Evolutionary conservation across 2,888 invertebrate species (phyloP).

Genomic region (Ctena decussata): DNA sequence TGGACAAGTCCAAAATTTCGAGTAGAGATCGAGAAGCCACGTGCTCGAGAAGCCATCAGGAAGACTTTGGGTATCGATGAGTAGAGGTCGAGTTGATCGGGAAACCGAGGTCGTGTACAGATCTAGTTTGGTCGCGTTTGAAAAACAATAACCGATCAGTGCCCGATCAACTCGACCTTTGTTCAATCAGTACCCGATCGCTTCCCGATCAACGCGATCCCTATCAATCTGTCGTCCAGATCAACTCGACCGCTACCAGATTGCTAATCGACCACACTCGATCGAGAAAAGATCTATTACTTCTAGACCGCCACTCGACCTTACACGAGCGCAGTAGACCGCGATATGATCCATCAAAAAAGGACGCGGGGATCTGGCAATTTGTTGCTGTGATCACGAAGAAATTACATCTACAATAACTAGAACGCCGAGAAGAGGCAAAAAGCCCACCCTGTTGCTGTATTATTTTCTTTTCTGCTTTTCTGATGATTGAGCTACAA

Average conservation of each 20-base stretch:
- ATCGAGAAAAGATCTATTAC: too few species aligned
- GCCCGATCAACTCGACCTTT: neutral
- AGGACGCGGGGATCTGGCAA: too few species aligned
- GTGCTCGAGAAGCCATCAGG: neutral
- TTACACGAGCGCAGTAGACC: too few species aligned
- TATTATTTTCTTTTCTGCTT: too few species aligned
- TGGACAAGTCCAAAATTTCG: neutral
- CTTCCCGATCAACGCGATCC: neutral
- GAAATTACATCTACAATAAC: too few species aligned
- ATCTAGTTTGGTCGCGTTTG: neutral
- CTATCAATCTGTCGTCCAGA: neutral
- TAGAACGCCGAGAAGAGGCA: neutral
- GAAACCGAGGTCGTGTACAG: neutral
- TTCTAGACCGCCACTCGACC: too few species aligned
- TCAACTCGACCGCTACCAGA: neutral
- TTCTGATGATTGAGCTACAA: too few species aligned
- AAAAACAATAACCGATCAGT: neutral
- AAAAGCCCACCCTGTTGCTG: too few species aligned
- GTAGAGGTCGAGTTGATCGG: constrained; percentile 16
- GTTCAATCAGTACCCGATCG: constrained; percentile 1
- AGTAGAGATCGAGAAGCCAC: constrained; percentile 12
- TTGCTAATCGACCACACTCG: too few species aligned
- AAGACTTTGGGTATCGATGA: neutral
- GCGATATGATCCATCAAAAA: too few species aligned
- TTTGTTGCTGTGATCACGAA: too few species aligned